phyloP scores from a whole-genome alignment of 2,113 vertebrate genomes.

The Neodontobutis hainanensis region DNA sequence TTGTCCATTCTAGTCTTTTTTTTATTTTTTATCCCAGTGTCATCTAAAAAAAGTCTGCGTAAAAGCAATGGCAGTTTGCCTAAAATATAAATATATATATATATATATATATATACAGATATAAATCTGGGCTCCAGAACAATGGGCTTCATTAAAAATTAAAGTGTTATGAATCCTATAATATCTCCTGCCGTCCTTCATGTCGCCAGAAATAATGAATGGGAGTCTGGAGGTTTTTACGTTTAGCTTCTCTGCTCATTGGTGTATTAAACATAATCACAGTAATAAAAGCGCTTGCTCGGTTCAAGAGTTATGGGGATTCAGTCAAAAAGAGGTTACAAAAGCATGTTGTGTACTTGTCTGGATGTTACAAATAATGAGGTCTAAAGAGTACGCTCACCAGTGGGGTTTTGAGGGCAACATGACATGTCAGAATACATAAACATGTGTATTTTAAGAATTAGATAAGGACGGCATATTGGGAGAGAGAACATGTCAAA shows the following conservation, averaged over 20 bases:
- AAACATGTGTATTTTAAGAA: no score
- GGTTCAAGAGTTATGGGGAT: no score
- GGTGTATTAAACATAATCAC: conserved; percentile 3
- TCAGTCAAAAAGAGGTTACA: no score
- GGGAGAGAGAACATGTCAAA: no score
- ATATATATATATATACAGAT: no score
- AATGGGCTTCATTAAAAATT: conserved; percentile 8
- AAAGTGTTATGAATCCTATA: background rate
- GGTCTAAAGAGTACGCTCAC: background rate
- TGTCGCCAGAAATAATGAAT: conserved; percentile 4
- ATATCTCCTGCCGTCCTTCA: background rate
- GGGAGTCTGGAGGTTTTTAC: conserved; percentile 6
- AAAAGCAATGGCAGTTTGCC: background rate
- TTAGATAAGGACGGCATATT: no score
- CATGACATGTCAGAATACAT: background rate
- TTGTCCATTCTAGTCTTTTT: background rate
- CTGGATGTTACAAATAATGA: background rate
- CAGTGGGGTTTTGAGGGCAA: background rate
- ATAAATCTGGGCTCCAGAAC: conserved; percentile 2
- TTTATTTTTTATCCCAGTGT: background rate
- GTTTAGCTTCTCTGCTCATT: background rate
- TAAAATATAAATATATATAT: no score
- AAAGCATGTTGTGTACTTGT: no score
- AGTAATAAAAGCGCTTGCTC: background rate
- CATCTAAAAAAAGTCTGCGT: background rate